Percentiles rank a stretch among this genome's conserved stretches.
phyloP scores from a whole-genome alignment of 2,797 vertebrate genomes.

The Lycodopsis pacificus region DNA sequence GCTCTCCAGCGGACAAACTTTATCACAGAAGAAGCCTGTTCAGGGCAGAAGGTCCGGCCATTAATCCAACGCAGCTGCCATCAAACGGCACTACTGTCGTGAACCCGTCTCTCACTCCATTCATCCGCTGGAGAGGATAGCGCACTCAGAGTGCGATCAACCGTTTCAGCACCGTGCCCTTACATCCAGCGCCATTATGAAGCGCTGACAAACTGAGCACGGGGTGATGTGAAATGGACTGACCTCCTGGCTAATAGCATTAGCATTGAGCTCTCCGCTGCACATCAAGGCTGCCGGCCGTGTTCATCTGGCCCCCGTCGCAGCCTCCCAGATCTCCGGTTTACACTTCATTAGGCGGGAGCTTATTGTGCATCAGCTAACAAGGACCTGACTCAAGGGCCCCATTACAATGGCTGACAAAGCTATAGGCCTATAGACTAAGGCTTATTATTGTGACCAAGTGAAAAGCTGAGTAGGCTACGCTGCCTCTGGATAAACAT shows the following conservation, averaged over 20 bases:
- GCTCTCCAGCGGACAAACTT: conserved; percentile 41
- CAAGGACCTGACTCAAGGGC: conserved; percentile 74
- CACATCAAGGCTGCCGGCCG: conserved; percentile 39
- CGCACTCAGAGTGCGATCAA: conserved; percentile 33
- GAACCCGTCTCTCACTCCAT: conserved; percentile 29
- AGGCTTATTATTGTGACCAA: conserved; percentile 62
- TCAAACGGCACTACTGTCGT: conserved; percentile 2
- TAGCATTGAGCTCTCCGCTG: conserved; percentile 71
- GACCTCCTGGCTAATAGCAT: conserved; percentile 73
- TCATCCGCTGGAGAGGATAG: conserved; percentile 13
- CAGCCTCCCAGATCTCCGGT: conserved; percentile 66
- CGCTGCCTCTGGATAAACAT: conserved; percentile 36
- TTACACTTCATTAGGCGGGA: conserved; percentile 80
- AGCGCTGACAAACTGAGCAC: conserved; percentile 69
- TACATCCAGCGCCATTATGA: conserved; percentile 49
- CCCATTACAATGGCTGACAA: conserved; percentile 65
- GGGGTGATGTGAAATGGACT: conserved; percentile 60
- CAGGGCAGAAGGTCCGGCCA: conserved; percentile 35
- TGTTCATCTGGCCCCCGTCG: conserved; percentile 47
- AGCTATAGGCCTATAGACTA: conserved; percentile 41
- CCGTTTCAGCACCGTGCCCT: conserved; percentile 53
- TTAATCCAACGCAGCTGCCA: conserved; percentile 26
- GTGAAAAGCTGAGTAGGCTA: conserved; percentile 43
- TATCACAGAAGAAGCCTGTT: conserved; percentile 29
- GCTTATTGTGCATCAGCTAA: conserved; percentile 75